Base-by-base conservation (phyloP, 2,888 invertebrate genomes). In the Lochmaea crataegi region DNA sequence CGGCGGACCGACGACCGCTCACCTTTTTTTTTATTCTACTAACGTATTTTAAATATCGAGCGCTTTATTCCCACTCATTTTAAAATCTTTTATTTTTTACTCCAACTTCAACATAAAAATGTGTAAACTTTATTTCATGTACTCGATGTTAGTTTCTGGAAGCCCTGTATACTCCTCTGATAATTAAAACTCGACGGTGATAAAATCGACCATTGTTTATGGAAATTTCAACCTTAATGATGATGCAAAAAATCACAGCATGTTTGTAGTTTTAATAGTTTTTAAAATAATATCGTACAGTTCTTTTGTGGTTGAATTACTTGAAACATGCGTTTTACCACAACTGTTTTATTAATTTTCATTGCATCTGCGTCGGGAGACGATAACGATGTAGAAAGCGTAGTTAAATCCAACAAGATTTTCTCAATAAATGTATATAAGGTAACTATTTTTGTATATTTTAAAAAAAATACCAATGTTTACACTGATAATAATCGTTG, bases 391-490 rank as follows among this genome's bases (percentile, higher is more conserved):
- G 12, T 42, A 7, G 12, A 12, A 11, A 42, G 42, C 42, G 53
- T 53, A 1, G 53, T 56, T n/a, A 56, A 56, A 56, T 32, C 32
- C 14, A 66, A 66, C 16, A 22, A n/a, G 16, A 56, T 38, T 48
- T 66, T 66, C 38, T 53, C 66, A 16, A 38, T 18, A 38, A 41
- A 56, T 41, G 66, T 66, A 5, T 66, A 66, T 41, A 66, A 56
- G 48, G 66, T 66, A 22, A 66, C 16, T n/a, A 64, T n/a, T 26
- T 60, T 32, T 32, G 26, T 5, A 32, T 32, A 26, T 14, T 48
- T 48, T 14, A n/a, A 3, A 45, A 41, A 41, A 41, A 41, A 41
- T 22, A 22, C 22, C 22, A 41, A 41, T 41, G 1, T 41, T 41
- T 41, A 10, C 10, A 10, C 10, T 41, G 41, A 10, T 41, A 41